Evolutionary conservation across 2,113 vertebrate species (phyloP).

Genomic region (Oxyruncus cristatus): DNA sequence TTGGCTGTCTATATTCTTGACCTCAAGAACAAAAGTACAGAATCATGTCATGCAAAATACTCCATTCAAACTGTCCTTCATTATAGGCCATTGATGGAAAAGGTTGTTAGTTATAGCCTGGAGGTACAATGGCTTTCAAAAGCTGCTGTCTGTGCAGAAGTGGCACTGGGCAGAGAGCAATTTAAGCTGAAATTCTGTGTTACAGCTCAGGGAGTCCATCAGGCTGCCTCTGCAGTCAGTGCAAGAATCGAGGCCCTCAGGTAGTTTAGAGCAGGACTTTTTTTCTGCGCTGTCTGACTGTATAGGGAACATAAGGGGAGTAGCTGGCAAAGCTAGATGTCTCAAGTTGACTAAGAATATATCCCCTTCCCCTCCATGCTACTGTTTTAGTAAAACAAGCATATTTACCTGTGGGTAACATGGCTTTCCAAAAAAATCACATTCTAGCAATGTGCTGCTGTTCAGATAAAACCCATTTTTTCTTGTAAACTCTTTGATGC

Average conservation of each 20-base stretch:
- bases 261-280: not conserved
- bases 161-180: not conserved
- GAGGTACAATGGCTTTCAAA: not conserved
- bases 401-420: conserved; percentile 75
- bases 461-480: conserved; percentile 77
- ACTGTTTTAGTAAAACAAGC: not conserved
- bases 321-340: not conserved
- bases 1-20: not conserved
- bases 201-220: not conserved
- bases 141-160: not conserved
- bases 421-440: conserved; percentile 75
- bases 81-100: not conserved
- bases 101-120: not conserved
- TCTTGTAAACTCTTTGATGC: conserved; percentile 75
- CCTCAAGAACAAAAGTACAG: not conserved
- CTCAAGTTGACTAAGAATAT: not conserved
- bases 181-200: not conserved
- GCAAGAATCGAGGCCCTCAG: fast-evolving
- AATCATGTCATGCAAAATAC: not conserved
- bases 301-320: not conserved
- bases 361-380: not conserved
- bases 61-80: fast-evolving
- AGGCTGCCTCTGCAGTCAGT: not conserved
- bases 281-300: not conserved
- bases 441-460: conserved; percentile 70